Conservation (phyloP, 2,888 invertebrate genomes). For the Pecten maximus region DNA sequence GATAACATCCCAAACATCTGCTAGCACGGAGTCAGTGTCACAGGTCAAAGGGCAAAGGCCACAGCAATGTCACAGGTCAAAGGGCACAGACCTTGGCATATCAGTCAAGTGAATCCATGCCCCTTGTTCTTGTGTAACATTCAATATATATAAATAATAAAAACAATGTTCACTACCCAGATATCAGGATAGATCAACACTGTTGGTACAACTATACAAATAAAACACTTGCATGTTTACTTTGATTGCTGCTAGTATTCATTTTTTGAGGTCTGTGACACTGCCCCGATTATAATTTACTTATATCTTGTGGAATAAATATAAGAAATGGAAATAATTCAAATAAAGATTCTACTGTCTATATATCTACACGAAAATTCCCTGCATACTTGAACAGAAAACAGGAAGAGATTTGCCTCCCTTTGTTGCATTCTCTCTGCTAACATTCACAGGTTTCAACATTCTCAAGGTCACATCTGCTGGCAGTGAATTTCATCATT, state of each 20-base stretch:
- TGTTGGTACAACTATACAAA: neutral
- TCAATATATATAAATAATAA: conserved; percentile 27
- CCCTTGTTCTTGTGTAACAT: neutral
- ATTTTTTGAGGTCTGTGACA: neutral
- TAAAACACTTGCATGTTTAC: neutral
- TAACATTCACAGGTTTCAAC: conserved; percentile 28
- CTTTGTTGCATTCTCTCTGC: conserved; percentile 20
- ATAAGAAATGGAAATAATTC: conserved; percentile 35
- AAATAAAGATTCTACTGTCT: conserved; percentile 27
- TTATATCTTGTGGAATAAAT: conserved; percentile 33
- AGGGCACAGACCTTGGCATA: conserved; percentile 39
- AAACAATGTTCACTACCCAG: conserved; percentile 25
- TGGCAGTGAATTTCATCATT: conserved; percentile 20
- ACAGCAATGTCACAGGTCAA: conserved; percentile 45
- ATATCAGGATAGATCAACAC: neutral
- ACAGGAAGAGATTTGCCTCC: conserved; percentile 33
- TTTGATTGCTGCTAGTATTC: neutral
- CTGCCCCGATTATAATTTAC: conserved; percentile 4
- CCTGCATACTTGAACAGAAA: conserved; percentile 29
- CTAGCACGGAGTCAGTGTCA: conserved; percentile 37
- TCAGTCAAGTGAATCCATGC: neutral
- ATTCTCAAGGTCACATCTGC: conserved; percentile 7
- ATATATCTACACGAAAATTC: conserved; percentile 32
- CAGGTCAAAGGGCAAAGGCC: conserved; percentile 48
- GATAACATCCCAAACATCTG: conserved; percentile 31